Evolutionary conservation across 2,888 invertebrate genomes (phyloP).

Genomic region (Apantesis nais): DNA sequence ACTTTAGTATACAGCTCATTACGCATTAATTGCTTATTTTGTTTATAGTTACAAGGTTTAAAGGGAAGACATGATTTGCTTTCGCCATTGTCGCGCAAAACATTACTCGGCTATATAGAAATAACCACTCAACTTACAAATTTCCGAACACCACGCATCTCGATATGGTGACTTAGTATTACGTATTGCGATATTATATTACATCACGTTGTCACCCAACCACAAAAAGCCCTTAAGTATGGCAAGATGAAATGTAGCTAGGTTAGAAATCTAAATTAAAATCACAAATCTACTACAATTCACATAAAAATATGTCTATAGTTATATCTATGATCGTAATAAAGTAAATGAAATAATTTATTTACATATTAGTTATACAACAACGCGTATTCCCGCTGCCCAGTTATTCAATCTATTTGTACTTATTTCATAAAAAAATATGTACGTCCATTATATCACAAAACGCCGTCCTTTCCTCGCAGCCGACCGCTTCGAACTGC

Average conservation of each 20-base stretch:
- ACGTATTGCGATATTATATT: constrained; percentile 43
- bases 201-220: constrained; percentile 49
- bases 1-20: constrained; percentile 45
- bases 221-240: constrained; percentile 54
- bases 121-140: constrained; percentile 44
- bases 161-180: constrained; percentile 44
- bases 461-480: constrained; percentile 66
- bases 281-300: constrained; percentile 65
- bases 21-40: constrained; percentile 50
- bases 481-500: constrained; percentile 80
- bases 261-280: constrained; percentile 49
- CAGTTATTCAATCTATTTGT: constrained; percentile 74
- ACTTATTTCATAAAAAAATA: constrained; percentile 84
- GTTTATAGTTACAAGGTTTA: constrained; percentile 57
- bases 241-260: constrained; percentile 44
- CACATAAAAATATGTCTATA: constrained; percentile 74
- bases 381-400: constrained; percentile 61
- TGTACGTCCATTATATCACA: constrained; percentile 83
- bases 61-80: constrained; percentile 79
- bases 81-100: constrained; percentile 64
- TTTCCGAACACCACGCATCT: constrained; percentile 29
- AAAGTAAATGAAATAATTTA: constrained; percentile 62
- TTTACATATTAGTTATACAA: constrained; percentile 68
- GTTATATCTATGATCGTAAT: constrained; percentile 53
- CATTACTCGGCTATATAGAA: constrained; percentile 48